Evolutionary conservation across 2,797 vertebrate genomes (phyloP), one percentile per base, ranked within the genome.

Genomic region (Gobio occitaniae): DNA sequence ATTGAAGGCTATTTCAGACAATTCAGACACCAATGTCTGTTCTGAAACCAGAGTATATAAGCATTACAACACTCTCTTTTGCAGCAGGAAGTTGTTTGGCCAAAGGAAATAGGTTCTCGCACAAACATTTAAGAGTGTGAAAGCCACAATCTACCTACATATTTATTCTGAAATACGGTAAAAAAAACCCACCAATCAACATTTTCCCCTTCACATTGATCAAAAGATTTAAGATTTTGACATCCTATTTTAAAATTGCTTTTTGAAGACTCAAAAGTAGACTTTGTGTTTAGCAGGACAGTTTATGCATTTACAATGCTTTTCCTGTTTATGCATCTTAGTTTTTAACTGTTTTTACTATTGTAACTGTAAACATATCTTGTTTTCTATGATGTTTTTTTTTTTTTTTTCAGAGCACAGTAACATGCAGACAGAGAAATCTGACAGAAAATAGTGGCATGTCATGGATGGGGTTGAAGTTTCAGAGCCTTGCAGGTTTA

Each of bases 71-170:
- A 6, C 3, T 2, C 13, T 19, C 3, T 15, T 19, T 56, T 81
- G 66, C 32, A 71, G 7, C 54, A 82, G 68, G 80, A 82, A 74
- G 70, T 74, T 25, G 29, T 63, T n/a, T 29, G 44, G 15, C 44
- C 44, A 65, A 75, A 50, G 44, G 44, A 50, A 75, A 3, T 38
- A 8, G n/a, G 59, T 36, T 3, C 19, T 50, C 50, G 3, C 19
- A 25, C 21, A 16, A 29, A 17, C 16, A 19, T 11, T 3, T 9
- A 16, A 80, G 4, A 69, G 63, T 54, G 32, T 29, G 6, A 66
- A 83, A 65, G 9, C 70, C 44, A 52, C 70, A 75, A 8, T 21
- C 25, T n/a, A 38, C 59, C 25, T 12, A 29, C 5, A 29, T 48
- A 13, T 29, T 44, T 78, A 8, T 77, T 77, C 38, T 6, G 36